Conservation (phyloP, 2,888 invertebrate species). For the Yponomeuta sedellus region DNA sequence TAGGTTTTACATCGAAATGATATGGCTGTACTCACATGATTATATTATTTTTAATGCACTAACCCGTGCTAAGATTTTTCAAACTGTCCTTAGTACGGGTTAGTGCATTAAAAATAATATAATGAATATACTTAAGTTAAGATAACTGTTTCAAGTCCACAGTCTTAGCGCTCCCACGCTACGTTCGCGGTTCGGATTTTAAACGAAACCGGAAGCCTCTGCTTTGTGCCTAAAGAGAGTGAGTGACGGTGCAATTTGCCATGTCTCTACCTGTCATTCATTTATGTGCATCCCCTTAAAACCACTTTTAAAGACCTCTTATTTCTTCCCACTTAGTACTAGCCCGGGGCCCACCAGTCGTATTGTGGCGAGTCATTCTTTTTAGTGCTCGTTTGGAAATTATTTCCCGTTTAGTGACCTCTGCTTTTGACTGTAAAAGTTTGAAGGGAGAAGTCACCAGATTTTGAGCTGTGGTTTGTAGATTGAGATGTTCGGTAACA, state of each 20-base stretch:
- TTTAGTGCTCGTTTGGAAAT: no score
- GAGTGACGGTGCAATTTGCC: conserved; percentile 64
- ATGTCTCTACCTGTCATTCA: conserved; percentile 32
- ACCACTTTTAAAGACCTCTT: background rate
- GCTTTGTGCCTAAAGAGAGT: conserved; percentile 50
- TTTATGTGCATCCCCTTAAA: conserved; percentile 22
- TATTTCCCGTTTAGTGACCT: background rate
- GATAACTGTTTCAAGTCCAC: conserved; percentile 26
- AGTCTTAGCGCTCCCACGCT: conserved; percentile 22
- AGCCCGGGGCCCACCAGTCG: background rate
- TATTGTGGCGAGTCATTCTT: no score
- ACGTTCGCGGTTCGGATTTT: conserved; percentile 45
- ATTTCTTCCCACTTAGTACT: background rate
- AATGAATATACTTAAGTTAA: no score
- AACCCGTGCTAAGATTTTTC: no score
- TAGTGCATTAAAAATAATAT: no score
- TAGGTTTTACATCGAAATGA: no score
- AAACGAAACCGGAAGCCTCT: conserved; percentile 62
- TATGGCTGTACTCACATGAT: no score
- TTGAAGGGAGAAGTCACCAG: background rate
- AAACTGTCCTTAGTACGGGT: no score
- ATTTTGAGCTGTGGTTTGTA: background rate
- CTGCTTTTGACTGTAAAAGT: background rate
- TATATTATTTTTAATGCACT: no score
- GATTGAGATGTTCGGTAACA: background rate